Evolutionary conservation across 2,888 invertebrate genomes (phyloP).

Genomic region (Drosophila sordidapex): DNA sequence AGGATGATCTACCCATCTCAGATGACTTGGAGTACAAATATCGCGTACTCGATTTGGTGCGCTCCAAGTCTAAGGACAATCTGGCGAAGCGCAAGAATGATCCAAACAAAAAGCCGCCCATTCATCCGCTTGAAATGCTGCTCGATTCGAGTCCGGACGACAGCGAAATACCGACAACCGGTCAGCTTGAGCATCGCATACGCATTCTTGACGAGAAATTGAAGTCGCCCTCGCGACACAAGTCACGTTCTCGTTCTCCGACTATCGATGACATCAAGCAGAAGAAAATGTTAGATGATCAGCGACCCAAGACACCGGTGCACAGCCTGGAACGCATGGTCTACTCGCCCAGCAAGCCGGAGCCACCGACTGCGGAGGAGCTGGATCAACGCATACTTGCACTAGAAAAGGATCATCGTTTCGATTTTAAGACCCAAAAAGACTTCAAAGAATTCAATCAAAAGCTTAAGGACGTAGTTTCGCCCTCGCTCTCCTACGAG

Average conservation of each 20-base stretch:
- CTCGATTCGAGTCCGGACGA: constrained; percentile 80
- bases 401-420: constrained; percentile 75
- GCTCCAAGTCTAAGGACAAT: constrained; percentile 72
- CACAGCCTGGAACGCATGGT: constrained; percentile 75
- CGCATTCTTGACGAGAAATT: constrained; percentile 77
- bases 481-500: constrained; percentile 78
- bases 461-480: constrained; percentile 76
- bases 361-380: constrained; percentile 78
- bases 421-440: constrained; percentile 82
- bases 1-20: constrained; percentile 62
- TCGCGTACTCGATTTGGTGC: constrained; percentile 74
- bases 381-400: constrained; percentile 79
- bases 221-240: constrained; percentile 60
- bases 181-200: constrained; percentile 82
- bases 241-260: constrained; percentile 75
- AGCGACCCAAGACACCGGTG: constrained; percentile 65
- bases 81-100: constrained; percentile 59
- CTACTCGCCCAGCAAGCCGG: constrained; percentile 66
- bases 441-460: constrained; percentile 79
- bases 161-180: constrained; percentile 79
- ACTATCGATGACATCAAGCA: constrained; percentile 75
- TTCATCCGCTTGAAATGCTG: constrained; percentile 82
- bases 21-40: constrained; percentile 78
- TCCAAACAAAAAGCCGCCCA: constrained; percentile 70
- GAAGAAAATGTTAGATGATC: constrained; percentile 64